phyloP scores from a whole-genome alignment of 2,888 invertebrate species.

The Seira musarum region DNA sequence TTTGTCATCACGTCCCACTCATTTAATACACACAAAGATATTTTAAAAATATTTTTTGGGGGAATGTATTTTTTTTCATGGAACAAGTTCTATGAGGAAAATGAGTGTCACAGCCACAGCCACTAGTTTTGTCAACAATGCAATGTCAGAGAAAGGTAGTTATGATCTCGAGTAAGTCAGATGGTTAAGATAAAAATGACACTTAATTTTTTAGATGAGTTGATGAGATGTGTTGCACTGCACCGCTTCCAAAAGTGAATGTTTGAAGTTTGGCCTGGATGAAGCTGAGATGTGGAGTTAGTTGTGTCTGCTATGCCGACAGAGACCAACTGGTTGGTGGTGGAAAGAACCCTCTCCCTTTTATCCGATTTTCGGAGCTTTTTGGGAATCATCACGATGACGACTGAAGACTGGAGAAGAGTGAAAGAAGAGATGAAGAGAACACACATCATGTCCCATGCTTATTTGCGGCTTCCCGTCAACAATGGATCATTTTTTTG shows the following conservation, averaged over 20 bases:
- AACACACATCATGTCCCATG: too few relatives aligned
- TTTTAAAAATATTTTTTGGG: too few relatives aligned
- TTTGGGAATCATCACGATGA: too few relatives aligned
- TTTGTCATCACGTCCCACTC: neutral
- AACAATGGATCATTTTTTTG: too few relatives aligned
- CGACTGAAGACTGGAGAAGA: neutral
- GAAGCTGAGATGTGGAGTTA: too few relatives aligned
- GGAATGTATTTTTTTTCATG: too few relatives aligned
- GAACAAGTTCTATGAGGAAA: neutral
- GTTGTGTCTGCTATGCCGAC: constrained; percentile 37
- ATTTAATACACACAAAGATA: neutral
- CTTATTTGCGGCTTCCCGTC: too few relatives aligned
- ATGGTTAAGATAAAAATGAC: neutral
- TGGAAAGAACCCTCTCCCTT: constrained; percentile 35
- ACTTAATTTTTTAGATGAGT: neutral
- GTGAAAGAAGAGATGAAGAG: neutral
- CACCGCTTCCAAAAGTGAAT: neutral
- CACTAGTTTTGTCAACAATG: constrained; percentile 50
- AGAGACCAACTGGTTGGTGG: constrained; percentile 62
- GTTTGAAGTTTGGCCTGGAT: neutral
- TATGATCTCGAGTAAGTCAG: neutral
- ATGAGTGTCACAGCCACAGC: constrained; percentile 5
- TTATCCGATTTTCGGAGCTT: constrained; percentile 53
- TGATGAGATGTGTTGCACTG: neutral
- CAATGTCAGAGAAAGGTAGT: neutral